Evolutionary conservation across 92 coral and sea anemone genomes (phyloP), one percentile per base, ranked within the genome.

Genomic region (Porites lobata): DNA sequence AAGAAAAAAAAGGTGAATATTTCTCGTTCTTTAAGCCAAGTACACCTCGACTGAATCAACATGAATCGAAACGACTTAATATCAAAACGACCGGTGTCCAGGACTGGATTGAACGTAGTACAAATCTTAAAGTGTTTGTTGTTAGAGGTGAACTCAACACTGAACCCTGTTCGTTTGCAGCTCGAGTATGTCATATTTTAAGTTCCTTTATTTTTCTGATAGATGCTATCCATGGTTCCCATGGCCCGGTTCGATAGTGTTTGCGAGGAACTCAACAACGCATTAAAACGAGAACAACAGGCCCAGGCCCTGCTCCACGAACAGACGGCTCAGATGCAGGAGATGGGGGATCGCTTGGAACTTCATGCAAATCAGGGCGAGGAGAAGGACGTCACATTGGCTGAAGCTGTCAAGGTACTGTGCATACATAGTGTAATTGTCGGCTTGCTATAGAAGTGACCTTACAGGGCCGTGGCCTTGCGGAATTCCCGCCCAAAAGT

Each of bases 271-370:
- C 94, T 98, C 70, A 89, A 96, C 76, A 96, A 92, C 51, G 99
- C 99, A 26, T 78, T 98, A 72, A 96, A 95, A 83, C 96, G 99
- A 10, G 99, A 98, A 70, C 96, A 98, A 65, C 99, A 96, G 87
- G 99, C 99, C 26, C 99, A 98, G 82, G 90, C 95, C 64, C 92
- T 98, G n/a, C 92, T 98, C 77, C 93, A 98, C 71, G 96, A 98
- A 81, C 99, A 98, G 92, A 92, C 98, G 0, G 85, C 94, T 6
- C 99, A 98, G 82, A 94, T 98, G 98, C 98, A 98, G 78, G 98
- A 98, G 92, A 94, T 98, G 89, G 99, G 98, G 63, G 93, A 90
- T 17, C 88, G 98, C 72, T 84, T 98, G 76, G 92, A 96, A 78
- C 85, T 94, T 74, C 96, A 96, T 74, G 86, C 77, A 26, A 92